Evolutionary conservation across 2,113 vertebrate genomes (phyloP), one percentile per base, ranked within the genome.

Genomic region (Tichodroma muraria): DNA sequence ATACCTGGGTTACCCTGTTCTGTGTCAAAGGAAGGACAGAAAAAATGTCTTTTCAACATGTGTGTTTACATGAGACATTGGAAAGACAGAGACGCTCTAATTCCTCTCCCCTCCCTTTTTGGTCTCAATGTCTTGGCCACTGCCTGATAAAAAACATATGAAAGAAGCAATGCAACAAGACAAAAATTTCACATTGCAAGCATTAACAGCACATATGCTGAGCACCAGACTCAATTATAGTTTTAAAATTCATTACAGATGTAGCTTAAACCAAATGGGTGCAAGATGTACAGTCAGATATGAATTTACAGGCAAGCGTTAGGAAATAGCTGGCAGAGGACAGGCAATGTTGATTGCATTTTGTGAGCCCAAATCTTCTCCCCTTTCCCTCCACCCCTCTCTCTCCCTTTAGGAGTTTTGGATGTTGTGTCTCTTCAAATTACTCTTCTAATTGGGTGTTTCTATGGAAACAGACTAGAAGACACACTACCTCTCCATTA

Each of bases 211-310:
- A 78, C 96, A 97, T 97, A 96, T 97, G 95, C 79, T 97, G 92
- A 97, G 93, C 89, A 96, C 80, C 94, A 97, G 97, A 97, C 95
- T 96, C 95, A 98, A 97, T 97, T 98, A 98, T 88, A 94, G 80
- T 94, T 97, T 96, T 82, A 90, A 97, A 97, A 98, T 97, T 93
- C 61, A 87, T 97, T 97, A 93, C 98, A 98, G 97, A 98, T 98
- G 97, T 94, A 84, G 88, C 47, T 85, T 83, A 93, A 81, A 95
- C 89, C 82, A 97, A 98, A 98, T 97, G 95, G 94, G 85, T 96
- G 95, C 96, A 98, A 98, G 97, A 97, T 97, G 97, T 97, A 95
- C 81, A 81, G 76, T 97, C 95, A 93, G 96, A 96, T 94, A 96
- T 1, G 86, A 93, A 84, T 87, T 96, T 79, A 93, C 54, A 93